phyloP scores from a whole-genome alignment of 2,797 vertebrate genomes.

The Chanos chanos region DNA sequence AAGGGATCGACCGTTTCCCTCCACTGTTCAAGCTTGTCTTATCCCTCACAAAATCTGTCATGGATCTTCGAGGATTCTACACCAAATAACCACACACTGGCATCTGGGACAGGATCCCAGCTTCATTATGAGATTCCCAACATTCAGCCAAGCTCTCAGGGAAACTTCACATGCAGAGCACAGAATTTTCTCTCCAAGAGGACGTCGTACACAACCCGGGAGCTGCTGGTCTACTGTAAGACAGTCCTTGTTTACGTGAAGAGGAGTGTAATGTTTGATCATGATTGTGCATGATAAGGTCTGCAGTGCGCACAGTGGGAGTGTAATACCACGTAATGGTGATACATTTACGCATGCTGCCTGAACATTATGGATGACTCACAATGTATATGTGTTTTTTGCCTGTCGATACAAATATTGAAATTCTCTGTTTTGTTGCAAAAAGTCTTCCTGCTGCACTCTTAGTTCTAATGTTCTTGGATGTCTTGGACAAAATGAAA shows the following conservation, averaged over 20 bases:
- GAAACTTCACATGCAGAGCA: constrained; percentile 74
- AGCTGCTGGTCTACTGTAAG: constrained; percentile 86
- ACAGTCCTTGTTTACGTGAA: no score
- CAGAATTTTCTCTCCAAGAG: constrained; percentile 59
- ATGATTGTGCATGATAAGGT: no score
- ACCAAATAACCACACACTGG: constrained; percentile 33
- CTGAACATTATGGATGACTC: neutral
- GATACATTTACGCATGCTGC: no score
- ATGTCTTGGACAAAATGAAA: no score
- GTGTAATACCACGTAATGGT: no score
- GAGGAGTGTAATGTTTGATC: no score
- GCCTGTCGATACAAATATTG: neutral
- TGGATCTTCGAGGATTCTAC: constrained; percentile 59
- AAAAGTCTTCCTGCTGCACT: no score
- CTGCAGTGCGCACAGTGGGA: no score
- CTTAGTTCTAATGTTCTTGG: no score
- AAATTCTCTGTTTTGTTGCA: no score
- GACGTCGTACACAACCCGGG: constrained; percentile 39
- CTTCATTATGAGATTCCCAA: constrained; percentile 54
- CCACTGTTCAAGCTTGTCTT: constrained; percentile 61
- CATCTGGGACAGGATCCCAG: neutral
- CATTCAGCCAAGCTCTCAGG: constrained; percentile 66
- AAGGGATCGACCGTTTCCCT: constrained; percentile 58
- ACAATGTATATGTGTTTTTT: neutral
- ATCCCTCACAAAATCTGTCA: constrained; percentile 57